Evolutionary conservation across 2,797 vertebrate species (phyloP).

Genomic region (Sebastes baramenuke): DNA sequence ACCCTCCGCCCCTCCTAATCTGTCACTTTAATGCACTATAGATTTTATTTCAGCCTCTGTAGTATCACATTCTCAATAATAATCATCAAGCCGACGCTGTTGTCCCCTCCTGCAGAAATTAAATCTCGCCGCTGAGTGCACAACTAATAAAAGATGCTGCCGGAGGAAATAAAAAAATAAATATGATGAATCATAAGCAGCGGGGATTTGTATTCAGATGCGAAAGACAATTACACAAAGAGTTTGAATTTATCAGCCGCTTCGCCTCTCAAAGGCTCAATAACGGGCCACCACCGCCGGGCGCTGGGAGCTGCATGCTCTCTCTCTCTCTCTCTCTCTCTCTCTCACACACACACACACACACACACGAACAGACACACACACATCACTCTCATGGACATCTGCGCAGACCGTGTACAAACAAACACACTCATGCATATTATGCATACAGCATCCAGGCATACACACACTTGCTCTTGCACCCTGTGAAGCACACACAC

Average conservation of each 20-base stretch:
- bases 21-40: constrained; percentile 99
- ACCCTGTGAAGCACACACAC: constrained; percentile 3
- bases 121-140: constrained; percentile 96
- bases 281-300: constrained; percentile 81
- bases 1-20: constrained; percentile 94
- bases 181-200: constrained; percentile 98
- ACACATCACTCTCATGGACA: constrained; percentile 27
- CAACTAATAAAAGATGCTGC: constrained; percentile 99
- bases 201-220: constrained; percentile 90
- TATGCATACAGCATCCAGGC: constrained; percentile 22
- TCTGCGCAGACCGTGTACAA: constrained; percentile 40
- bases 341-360: constrained; percentile 17
- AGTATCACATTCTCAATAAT: constrained; percentile 98
- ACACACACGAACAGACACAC: constrained; percentile 1
- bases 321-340: background rate
- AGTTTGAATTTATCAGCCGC: constrained; percentile 91
- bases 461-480: constrained; percentile 13
- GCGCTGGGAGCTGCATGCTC: constrained; percentile 34
- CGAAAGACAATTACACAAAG: constrained; percentile 94
- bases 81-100: constrained; percentile 96
- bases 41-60: constrained; percentile 97
- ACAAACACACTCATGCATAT: constrained; percentile 37
- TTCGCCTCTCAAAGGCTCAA: constrained; percentile 89
- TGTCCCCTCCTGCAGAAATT: constrained; percentile 97
- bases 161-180: constrained; percentile 98